Percentiles rank a stretch among this genome's conserved stretches.
These are phyloP conservation scores for Capreolus pygargus DNA, from an alignment of 2,113 vertebrate genomes.

Conservation along the genomic window DNA sequence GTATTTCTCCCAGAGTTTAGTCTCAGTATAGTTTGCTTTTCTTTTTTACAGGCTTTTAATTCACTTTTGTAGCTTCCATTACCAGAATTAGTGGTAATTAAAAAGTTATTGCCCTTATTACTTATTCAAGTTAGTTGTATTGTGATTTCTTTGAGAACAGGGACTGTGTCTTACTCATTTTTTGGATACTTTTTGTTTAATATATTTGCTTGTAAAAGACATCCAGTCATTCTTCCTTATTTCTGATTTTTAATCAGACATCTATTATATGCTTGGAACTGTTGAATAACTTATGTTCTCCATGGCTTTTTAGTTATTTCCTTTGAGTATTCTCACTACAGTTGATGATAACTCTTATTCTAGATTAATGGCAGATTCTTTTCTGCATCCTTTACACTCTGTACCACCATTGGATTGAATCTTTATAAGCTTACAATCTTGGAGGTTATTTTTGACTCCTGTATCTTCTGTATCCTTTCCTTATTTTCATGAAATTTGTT, in stretches of 20 bases:
- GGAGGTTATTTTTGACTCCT: not conserved
- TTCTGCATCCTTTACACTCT: not conserved
- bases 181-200: conserved; percentile 27
- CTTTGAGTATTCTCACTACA: not conserved
- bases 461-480: not conserved
- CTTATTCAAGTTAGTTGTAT: not conserved
- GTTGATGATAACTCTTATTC: not conserved
- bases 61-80: not conserved
- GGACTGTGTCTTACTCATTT: not conserved
- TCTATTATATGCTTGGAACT: not conserved
- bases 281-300: not conserved
- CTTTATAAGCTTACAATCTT: not conserved
- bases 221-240: not conserved
- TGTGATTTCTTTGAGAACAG: not conserved
- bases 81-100: not conserved
- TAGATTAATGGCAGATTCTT: not conserved
- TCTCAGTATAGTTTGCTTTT: not conserved
- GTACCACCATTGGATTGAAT: not conserved
- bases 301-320: not conserved
- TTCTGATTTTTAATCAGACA: not conserved
- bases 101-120: not conserved
- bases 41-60: not conserved
- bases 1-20: not conserved
- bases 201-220: not conserved
- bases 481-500: not conserved